Percentiles rank a stretch among this genome's conserved stretches.
These are phyloP conservation scores for Rallus crepitans DNA, from an alignment of 2,797 vertebrate species.

Conservation along the genomic window DNA sequence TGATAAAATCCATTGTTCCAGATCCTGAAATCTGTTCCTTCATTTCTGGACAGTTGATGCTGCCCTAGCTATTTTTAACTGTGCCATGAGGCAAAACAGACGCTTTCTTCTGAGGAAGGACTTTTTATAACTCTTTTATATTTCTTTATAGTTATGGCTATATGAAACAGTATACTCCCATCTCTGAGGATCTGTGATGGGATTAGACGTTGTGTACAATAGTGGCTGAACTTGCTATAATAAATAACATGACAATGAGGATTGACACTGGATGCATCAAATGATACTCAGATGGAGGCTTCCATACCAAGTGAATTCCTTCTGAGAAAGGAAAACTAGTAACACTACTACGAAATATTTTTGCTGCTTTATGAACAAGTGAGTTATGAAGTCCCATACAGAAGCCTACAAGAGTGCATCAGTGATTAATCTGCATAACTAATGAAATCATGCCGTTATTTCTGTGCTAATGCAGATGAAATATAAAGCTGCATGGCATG, in stretches of 20 bases:
- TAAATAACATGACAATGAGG: not conserved
- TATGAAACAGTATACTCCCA: not conserved
- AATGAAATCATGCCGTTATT: conserved; percentile 27
- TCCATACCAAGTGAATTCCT: not conserved
- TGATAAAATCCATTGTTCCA: not conserved
- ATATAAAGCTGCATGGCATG: not conserved
- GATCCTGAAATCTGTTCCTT: not conserved
- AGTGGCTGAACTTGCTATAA: not conserved
- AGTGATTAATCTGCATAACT: conserved; percentile 31
- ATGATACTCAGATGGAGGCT: not conserved
- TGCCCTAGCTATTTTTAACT: not conserved
- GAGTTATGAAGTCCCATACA: not conserved
- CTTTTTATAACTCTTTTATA: not conserved
- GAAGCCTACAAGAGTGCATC: not conserved
- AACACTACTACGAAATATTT: not conserved
- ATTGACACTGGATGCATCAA: not conserved
- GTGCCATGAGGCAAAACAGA: not conserved
- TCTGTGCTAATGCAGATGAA: not conserved
- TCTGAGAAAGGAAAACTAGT: not conserved
- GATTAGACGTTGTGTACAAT: not conserved
- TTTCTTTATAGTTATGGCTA: not conserved
- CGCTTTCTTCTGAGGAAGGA: not conserved
- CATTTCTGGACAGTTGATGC: not conserved
- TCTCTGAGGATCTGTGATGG: not conserved
- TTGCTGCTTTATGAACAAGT: not conserved